Evolutionary conservation across 2,113 vertebrate genomes (phyloP).

Genomic region (Columbina picui): DNA sequence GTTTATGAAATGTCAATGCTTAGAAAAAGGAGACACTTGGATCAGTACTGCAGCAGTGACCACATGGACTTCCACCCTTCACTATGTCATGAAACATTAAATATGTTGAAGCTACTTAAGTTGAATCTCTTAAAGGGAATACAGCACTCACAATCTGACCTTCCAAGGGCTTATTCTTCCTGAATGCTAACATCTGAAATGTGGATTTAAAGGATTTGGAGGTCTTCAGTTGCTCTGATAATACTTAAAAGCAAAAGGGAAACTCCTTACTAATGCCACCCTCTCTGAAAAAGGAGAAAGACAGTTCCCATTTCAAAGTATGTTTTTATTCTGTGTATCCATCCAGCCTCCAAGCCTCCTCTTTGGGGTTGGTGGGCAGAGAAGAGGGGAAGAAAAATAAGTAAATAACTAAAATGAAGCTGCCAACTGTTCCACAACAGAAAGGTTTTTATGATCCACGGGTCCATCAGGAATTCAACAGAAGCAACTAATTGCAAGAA

Average conservation of each 20-base stretch:
- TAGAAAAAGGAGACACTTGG: background rate
- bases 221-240: background rate
- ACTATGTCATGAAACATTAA: background rate
- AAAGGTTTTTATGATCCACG: slow-evolving; percentile 32
- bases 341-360: background rate
- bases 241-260: background rate
- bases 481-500: slow-evolving; percentile 66
- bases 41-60: background rate
- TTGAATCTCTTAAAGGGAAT: background rate
- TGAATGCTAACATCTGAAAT: background rate
- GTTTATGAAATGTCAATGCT: background rate
- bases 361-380: background rate
- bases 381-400: background rate
- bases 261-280: background rate
- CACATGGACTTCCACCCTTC: background rate
- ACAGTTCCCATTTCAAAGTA: background rate
- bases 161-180: background rate
- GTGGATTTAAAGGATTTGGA: background rate
- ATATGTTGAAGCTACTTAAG: background rate
- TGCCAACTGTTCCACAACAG: slow-evolving; percentile 2
- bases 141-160: background rate
- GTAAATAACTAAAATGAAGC: background rate
- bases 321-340: background rate
- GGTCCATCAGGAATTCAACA: slow-evolving; percentile 50
- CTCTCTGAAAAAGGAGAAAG: background rate